Base-by-base conservation (phyloP, 2,888 invertebrate species). In the Phragmatobia fuliginosa region DNA sequence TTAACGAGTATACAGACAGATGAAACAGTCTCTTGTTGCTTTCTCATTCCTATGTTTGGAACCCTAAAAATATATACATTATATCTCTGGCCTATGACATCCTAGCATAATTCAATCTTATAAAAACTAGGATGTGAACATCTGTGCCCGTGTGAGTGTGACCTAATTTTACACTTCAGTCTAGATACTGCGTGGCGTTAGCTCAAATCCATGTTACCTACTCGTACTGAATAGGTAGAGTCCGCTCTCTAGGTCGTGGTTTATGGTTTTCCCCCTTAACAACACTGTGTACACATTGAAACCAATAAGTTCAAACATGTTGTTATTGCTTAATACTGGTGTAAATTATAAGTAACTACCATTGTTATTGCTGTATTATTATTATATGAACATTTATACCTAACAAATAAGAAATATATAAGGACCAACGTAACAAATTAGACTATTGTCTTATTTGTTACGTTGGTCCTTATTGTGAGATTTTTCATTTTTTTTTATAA, bases 101-200 rank as follows among this genome's bases (percentile, higher is more conserved):
- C 56, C 28, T 28, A 52, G 52, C 69, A 70, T 69, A 71, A 76
- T 76, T 65, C 70, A 73, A 68, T 72, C 63, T 73, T 72, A 74
- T 56, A 56, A 72, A 73, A 52, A 79, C 70, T 79, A 72, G 83
- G 76, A 78, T 76, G 80, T 75, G 80, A 76, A 69, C 72, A 65
- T 72, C 63, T 62, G 62, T 7, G 28, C n/a, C 49, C 63, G 72
- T 67, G 73, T 75, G 76, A 66, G 78, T 74, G 82, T 83, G 79
- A 83, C 80, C 82, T 78, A 82, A 83, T 83, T 83, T 83, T 73
- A 77, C 66, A 77, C 78, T 82, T 78, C 80, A 82, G 78, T 78
- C 83, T 80, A 71, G n/a, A 56, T 77, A 81, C 59, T 78, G 75
- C 76, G 76, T 71, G 62, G 81, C 76, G 74, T 80, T 72, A 71